phyloP scores from a whole-genome alignment of 2,888 invertebrate genomes.

The Nephrotoma appendiculata region DNA sequence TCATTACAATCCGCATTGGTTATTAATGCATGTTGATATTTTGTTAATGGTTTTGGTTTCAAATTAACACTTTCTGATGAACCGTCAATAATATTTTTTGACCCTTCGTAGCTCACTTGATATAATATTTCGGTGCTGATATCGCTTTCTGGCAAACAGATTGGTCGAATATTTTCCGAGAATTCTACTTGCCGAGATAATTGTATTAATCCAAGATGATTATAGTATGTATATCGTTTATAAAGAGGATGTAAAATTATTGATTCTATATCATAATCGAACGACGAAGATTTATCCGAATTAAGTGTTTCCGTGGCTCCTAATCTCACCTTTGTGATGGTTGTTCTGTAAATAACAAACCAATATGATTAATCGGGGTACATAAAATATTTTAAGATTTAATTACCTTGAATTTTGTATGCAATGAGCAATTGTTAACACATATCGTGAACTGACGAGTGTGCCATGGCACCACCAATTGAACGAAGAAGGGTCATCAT shows the following conservation, averaged over 20 bases:
- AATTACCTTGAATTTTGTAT: too few relatives aligned
- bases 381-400: too few relatives aligned
- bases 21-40: too few relatives aligned
- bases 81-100: too few relatives aligned
- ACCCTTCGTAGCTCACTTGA: too few relatives aligned
- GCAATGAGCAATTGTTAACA: not conserved
- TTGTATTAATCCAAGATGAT: not conserved
- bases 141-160: slow-evolving; percentile 24
- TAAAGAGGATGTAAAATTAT: not conserved
- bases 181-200: not conserved
- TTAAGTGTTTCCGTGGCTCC: too few relatives aligned
- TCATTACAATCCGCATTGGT: too few relatives aligned
- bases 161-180: slow-evolving; percentile 24
- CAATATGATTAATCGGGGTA: too few relatives aligned
- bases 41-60: too few relatives aligned
- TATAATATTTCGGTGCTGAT: not conserved
- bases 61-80: too few relatives aligned
- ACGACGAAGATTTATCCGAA: not conserved
- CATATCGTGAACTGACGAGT: not conserved
- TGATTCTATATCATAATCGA: not conserved
- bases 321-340: too few relatives aligned
- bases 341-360: too few relatives aligned
- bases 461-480: not conserved
- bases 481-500: not conserved
- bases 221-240: not conserved